Evolutionary conservation across 2,113 vertebrate species (phyloP).

Genomic region (Oreotrochilus melanogaster): DNA sequence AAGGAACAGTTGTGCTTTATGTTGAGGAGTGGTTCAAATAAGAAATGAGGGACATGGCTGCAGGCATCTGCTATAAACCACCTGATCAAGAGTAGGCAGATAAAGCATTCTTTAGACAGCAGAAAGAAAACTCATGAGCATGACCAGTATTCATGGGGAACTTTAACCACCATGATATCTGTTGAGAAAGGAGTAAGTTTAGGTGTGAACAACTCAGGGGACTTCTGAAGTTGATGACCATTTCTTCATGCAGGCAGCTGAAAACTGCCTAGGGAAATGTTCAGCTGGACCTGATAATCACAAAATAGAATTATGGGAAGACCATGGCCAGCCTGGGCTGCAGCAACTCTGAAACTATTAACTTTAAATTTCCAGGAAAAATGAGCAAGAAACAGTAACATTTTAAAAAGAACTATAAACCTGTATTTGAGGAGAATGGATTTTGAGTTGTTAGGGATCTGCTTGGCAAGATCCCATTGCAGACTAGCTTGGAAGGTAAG

Average conservation of each 20-base stretch:
- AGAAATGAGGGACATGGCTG: accelerated
- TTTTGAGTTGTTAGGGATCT: neutral
- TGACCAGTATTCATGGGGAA: neutral
- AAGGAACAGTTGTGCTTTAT: neutral
- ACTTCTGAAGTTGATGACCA: neutral
- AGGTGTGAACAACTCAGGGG: neutral
- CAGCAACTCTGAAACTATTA: neutral
- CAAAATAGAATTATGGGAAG: neutral
- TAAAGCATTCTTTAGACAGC: neutral
- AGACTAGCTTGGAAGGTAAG: neutral
- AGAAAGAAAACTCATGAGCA: neutral
- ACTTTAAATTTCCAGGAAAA: neutral
- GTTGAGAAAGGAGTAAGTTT: neutral
- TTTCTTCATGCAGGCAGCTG: neutral
- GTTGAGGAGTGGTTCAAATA: neutral
- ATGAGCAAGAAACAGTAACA: neutral
- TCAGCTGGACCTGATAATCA: neutral
- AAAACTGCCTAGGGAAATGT: neutral
- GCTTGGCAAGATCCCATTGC: neutral
- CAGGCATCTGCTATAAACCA: neutral
- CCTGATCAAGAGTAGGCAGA: neutral
- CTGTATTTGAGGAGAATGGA: neutral
- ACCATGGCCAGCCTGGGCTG: neutral
- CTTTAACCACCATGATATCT: neutral
- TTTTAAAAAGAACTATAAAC: neutral